Evolutionary conservation across 2,888 invertebrate genomes (phyloP).

Genomic region (Polydrusus pterygomalis): DNA sequence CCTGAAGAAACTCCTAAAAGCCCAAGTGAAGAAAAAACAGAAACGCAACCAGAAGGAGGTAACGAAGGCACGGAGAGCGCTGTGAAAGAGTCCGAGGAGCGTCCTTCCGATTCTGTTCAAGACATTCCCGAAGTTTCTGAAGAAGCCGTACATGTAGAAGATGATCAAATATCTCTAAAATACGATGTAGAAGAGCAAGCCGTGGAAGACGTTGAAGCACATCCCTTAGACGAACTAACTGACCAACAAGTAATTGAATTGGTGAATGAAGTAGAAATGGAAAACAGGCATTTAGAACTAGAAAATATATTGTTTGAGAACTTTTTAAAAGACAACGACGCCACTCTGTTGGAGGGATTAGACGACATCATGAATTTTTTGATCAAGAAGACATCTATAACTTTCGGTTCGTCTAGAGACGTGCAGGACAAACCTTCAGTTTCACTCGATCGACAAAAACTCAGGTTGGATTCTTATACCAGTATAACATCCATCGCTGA

Average conservation of each 20-base stretch:
- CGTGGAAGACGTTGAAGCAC: slow-evolving; percentile 26
- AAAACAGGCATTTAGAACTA: slow-evolving; percentile 54
- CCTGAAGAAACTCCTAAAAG: neutral
- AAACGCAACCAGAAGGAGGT: neutral
- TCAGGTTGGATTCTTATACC: slow-evolving; percentile 52
- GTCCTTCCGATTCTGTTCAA: neutral
- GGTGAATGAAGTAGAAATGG: slow-evolving; percentile 55
- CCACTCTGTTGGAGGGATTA: slow-evolving; percentile 55
- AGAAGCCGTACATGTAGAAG: neutral
- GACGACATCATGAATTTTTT: slow-evolving; percentile 49
- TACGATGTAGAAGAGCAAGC: neutral
- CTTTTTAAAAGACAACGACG: slow-evolving; percentile 58
- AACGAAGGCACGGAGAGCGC: neutral
- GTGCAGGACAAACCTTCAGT: slow-evolving; percentile 27
- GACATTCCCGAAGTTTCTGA: neutral
- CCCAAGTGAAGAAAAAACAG: neutral
- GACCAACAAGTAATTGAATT: slow-evolving; percentile 58
- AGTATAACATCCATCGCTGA: slow-evolving; percentile 55
- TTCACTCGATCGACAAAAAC: slow-evolving; percentile 23
- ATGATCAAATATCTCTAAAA: neutral
- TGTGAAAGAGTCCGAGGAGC: neutral
- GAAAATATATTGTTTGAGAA: slow-evolving; percentile 59
- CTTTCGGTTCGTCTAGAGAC: slow-evolving; percentile 3
- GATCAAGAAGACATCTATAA: neutral
- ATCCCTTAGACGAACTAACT: slow-evolving; percentile 57